A percentile compares a stretch with the other conserved stretches of the same genome.
phyloP scores from a whole-genome alignment of 2,888 invertebrate species.

The Leucania comma region DNA sequence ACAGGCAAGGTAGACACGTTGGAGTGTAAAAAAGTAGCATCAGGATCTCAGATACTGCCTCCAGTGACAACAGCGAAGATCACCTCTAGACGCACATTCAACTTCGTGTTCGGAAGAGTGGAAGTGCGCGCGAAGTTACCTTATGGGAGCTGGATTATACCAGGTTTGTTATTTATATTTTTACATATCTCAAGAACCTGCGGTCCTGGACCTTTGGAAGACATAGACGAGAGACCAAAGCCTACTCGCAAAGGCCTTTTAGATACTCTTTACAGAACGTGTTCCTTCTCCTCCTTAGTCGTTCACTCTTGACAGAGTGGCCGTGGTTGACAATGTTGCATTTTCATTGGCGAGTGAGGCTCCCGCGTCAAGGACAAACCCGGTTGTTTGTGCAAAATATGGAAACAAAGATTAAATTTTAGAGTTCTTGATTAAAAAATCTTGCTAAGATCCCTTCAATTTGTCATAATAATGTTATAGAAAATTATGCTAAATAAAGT shows the following conservation, averaged over 20 bases:
- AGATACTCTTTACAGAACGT: background rate
- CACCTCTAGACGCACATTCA: conserved; percentile 92
- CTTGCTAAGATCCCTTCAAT: background rate
- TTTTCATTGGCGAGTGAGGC: no score
- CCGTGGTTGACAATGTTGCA: no score
- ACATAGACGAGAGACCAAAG: background rate
- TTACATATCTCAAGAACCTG: background rate
- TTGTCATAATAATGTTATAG: no score
- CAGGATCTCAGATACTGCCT: conserved; percentile 91
- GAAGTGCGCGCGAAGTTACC: conserved; percentile 94
- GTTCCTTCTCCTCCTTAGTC: no score
- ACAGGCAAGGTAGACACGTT: conserved; percentile 83
- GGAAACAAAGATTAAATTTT: background rate
- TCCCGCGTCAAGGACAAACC: no score
- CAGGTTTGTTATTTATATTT: conserved; percentile 87
- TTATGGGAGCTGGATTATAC: conserved; percentile 94
- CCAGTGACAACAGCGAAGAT: conserved; percentile 93
- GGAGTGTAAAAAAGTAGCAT: conserved; percentile 86
- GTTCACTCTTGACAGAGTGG: no score
- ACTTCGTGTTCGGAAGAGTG: conserved; percentile 93
- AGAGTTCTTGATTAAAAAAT: background rate
- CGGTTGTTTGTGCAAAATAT: no score
- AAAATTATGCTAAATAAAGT: no score
- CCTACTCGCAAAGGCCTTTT: background rate
- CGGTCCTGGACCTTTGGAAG: background rate